Evolutionary conservation across 2,888 invertebrate species (phyloP), one percentile per base, ranked within the genome.

Genomic region (Laspeyria flexula): DNA sequence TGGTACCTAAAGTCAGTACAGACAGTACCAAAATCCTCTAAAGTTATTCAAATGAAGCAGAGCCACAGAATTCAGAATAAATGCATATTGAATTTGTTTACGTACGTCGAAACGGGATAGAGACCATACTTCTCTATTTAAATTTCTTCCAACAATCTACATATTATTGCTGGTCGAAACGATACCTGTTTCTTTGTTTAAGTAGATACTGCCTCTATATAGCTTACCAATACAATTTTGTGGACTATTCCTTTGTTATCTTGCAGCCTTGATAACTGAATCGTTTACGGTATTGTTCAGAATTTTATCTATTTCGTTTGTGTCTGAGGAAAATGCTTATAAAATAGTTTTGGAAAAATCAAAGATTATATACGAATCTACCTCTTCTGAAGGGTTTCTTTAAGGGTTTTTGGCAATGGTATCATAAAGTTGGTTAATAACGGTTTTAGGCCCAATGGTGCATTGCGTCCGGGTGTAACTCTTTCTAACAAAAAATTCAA

Each of bases 31-130:
- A 78, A 84, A 83, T 85, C 84, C 82, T 81, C 79, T 79, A 81
- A 86, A 83, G 79, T 86, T 88, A 90, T 90, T 88, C 83, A 90
- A 89, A 90, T 89, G 83, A 86, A 77, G 75, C 71, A 62, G 40
- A 78, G 79, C 83, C 80, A 77, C 80, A 65, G 79, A 79, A 79
- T 76, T 82, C 79, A 65, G 90, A 84, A 91, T 91, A 91, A 90
- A 91, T 91, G 86, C 87, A 90, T 90, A 88, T 86, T 85, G 87
- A 89, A 89, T 90, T 81, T 90, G 90, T 90, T 90, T 90, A 88
- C 88, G 85, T 83, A 81, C 79, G 77, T 83, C 75, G 76, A 83
- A 84, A 83, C 79, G 81, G 80, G 79, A 84, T 80, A 81, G 77
- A 75, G 85, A 78, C 83, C 79, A 86, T 84, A 85, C 78, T 83